Conservation (phyloP, 2,888 invertebrate species). For the Drosophila mulleri region DNA sequence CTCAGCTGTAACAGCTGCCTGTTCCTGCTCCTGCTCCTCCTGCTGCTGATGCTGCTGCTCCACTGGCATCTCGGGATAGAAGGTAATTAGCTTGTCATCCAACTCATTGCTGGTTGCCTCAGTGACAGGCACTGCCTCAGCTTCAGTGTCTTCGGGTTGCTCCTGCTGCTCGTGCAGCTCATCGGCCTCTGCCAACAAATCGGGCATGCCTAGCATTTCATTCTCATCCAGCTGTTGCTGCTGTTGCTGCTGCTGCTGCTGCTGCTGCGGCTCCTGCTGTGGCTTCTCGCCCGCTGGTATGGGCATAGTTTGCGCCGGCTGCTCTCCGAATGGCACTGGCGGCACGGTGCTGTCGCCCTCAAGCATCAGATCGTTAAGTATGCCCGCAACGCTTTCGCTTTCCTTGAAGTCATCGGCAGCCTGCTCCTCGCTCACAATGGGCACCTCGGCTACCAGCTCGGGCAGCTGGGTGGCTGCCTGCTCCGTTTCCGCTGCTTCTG, state of each 20-base stretch:
- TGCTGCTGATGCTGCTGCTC: slow-evolving; percentile 31
- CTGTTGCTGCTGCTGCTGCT: slow-evolving; percentile 6
- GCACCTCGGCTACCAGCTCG: slow-evolving; percentile 45
- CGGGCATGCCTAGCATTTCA: slow-evolving; percentile 39
- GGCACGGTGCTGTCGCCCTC: slow-evolving; percentile 76
- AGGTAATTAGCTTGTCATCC: slow-evolving; percentile 63
- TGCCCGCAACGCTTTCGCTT: slow-evolving; percentile 82
- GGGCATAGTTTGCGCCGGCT: slow-evolving; percentile 49
- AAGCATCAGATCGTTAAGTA: slow-evolving; percentile 80
- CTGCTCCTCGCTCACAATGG: slow-evolving; percentile 60
- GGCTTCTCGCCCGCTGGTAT: slow-evolving; percentile 22
- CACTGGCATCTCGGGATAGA: slow-evolving; percentile 62
- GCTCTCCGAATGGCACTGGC: slow-evolving; percentile 66
- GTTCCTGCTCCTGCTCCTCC: slow-evolving; percentile 20
- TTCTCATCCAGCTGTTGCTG: slow-evolving; percentile 14
- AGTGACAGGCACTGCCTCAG: slow-evolving; percentile 20
- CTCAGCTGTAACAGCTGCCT: slow-evolving; percentile 21
- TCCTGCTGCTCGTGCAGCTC: slow-evolving; percentile 40
- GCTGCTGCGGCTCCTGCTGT: slow-evolving; percentile 3
- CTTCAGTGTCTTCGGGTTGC: slow-evolving; percentile 23
- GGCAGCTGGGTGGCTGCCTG: slow-evolving; percentile 37
- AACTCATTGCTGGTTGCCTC: slow-evolving; percentile 31
- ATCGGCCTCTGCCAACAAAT: slow-evolving; percentile 65
- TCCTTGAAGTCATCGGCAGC: slow-evolving; percentile 71
- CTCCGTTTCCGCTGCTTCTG: slow-evolving; percentile 15